Evolutionary conservation across 2,888 invertebrate species (phyloP).

Genomic region (Acleris holmiana): DNA sequence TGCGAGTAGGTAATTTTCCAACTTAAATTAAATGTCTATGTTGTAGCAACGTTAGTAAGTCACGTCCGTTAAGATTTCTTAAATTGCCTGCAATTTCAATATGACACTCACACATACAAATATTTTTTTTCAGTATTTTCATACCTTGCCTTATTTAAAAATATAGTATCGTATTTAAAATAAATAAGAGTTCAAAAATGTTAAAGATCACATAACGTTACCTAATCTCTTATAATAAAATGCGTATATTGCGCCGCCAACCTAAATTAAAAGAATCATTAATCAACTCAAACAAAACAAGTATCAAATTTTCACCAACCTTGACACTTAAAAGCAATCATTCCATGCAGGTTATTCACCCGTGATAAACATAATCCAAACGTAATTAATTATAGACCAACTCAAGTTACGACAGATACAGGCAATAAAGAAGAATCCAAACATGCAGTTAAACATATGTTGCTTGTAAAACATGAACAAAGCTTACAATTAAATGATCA

Average conservation of each 20-base stretch:
- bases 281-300: slow-evolving; percentile 23
- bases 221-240: too few relatives aligned
- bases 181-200: too few relatives aligned
- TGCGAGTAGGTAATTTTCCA: too few relatives aligned
- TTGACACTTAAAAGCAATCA: slow-evolving; percentile 30
- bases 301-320: slow-evolving; percentile 28
- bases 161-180: too few relatives aligned
- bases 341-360: slow-evolving; percentile 35
- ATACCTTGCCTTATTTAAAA: too few relatives aligned
- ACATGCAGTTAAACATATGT: slow-evolving; percentile 34
- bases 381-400: slow-evolving; percentile 23
- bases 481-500: slow-evolving; percentile 62
- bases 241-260: not conserved
- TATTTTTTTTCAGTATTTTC: too few relatives aligned
- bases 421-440: slow-evolving; percentile 30
- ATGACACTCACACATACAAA: too few relatives aligned
- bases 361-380: slow-evolving; percentile 23
- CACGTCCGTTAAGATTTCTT: too few relatives aligned
- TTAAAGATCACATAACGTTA: too few relatives aligned
- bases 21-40: too few relatives aligned
- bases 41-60: too few relatives aligned
- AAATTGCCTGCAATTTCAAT: too few relatives aligned
- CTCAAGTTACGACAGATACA: slow-evolving; percentile 10
- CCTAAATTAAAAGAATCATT: slow-evolving; percentile 23
- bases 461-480: slow-evolving; percentile 33